Base-by-base conservation (phyloP, 2,113 vertebrate genomes). In the Dermatemys mawii region DNA sequence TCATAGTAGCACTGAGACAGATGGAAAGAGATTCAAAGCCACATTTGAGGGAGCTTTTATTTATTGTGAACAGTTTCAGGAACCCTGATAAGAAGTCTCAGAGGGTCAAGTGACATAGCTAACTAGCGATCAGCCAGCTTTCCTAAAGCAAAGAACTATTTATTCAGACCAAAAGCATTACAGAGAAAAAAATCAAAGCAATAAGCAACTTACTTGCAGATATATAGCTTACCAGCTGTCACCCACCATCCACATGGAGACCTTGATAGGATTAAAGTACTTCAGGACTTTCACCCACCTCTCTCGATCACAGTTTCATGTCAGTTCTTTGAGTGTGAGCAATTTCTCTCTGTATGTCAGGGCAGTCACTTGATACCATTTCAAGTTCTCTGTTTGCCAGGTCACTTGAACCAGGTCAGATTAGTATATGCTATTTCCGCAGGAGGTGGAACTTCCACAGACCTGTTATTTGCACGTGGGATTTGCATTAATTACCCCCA, bases 21-120 rank as follows among this genome's bases (percentile, higher is more conserved):
- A 81, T 50, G 60, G 81, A 96, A 7, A 2, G 19, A 95, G 70
- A 89, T 90, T 91, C 91, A 92, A 97, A 91, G 54, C 38, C 57
- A 46, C 57, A 13, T 0, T 83, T 95, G 54, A 90, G 85, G 85
- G 95, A 97, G 60, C 60, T 95, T 93, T 94, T 87, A 89, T 81
- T 92, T 96, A 91, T 95, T 95, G 3, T 46, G 60, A 63, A 78
- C 38, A 87, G 94, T 88, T 95, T 92, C 92, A 93, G 55, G 8
- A 94, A 50, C 44, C 29, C 54, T 90, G 96, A 97, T 95, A 95
- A 96, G 63, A 70, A 89, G 38, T 46, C 51, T 0, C 0, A 63
- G 60, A 55, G 24, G 54, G 54, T 55, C 54, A 55, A 70, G 19
- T 21, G 63, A 38, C 63, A 67, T 35, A 35, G 35, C 32, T 67